These are phyloP conservation scores for Leucoraja ocellata DNA, from an alignment of 2,797 vertebrate species.

Conservation along the genomic window DNA sequence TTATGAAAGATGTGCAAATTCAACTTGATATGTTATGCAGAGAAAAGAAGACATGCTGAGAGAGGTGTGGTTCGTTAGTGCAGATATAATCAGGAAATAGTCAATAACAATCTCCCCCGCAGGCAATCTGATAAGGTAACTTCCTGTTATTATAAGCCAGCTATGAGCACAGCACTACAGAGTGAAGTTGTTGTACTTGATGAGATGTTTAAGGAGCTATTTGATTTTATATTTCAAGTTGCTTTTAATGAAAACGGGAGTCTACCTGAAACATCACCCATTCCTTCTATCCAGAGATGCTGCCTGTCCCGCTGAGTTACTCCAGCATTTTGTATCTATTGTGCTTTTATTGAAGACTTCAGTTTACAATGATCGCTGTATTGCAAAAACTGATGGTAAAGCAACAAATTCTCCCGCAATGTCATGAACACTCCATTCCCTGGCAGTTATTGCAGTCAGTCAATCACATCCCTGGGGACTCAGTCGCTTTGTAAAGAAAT, in stretches of 20 bases:
- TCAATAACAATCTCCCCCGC: neutral
- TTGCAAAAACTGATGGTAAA: neutral
- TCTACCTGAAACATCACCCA: no score
- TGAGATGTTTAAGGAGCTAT: neutral
- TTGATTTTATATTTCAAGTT: neutral
- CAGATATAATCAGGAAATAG: neutral
- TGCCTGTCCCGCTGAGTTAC: no score
- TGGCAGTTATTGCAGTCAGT: neutral
- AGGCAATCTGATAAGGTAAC: neutral
- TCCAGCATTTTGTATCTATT: no score
- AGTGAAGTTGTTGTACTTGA: neutral
- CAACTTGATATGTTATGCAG: neutral
- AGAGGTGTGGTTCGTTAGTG: constrained; percentile 6
- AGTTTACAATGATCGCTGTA: neutral
- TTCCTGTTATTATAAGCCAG: neutral
- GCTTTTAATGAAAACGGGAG: neutral
- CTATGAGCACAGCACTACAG: neutral
- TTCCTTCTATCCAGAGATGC: no score
- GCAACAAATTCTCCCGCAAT: neutral
- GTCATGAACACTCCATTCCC: neutral
- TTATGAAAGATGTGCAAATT: neutral
- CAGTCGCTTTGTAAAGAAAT: neutral
- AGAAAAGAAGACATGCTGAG: neutral
- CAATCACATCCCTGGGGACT: neutral
- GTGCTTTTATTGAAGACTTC: neutral